A percentile compares a stretch with the other conserved stretches of the same genome.
Conservation (phyloP, 1,140 invertebrate genomes). For the Platorchestia sp. region DNA sequence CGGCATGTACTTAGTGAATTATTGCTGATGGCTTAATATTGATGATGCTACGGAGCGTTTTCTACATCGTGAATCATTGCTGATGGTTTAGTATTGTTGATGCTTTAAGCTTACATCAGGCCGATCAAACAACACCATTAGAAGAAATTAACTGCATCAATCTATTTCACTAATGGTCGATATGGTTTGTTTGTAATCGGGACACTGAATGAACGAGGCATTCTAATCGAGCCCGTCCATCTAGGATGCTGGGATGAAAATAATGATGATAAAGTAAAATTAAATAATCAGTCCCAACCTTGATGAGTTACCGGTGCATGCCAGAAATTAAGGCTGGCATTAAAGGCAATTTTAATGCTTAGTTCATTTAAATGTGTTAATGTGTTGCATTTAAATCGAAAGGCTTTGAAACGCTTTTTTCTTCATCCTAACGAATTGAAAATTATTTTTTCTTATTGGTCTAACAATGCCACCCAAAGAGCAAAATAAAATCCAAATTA, state of each 20-base stretch:
- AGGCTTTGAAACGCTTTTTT: no score
- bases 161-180: background rate
- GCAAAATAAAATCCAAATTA: no score
- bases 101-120: background rate
- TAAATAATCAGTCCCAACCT: background rate
- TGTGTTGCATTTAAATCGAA: no score
- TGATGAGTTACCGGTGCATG: background rate
- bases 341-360: no score
- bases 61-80: no score
- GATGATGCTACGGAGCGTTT: no score
- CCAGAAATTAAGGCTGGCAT: background rate
- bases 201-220: background rate
- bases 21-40: no score
- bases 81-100: background rate
- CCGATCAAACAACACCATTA: background rate
- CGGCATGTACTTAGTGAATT: no score
- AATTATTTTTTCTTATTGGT: no score
- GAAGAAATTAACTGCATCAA: background rate
- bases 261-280: background rate
- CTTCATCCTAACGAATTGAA: no score
- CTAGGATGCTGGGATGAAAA: background rate
- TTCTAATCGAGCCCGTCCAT: background rate
- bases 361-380: no score
- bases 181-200: background rate
- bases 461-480: no score